Conservation (phyloP, 2,797 vertebrate species). For the Nannoperca obscura region DNA sequence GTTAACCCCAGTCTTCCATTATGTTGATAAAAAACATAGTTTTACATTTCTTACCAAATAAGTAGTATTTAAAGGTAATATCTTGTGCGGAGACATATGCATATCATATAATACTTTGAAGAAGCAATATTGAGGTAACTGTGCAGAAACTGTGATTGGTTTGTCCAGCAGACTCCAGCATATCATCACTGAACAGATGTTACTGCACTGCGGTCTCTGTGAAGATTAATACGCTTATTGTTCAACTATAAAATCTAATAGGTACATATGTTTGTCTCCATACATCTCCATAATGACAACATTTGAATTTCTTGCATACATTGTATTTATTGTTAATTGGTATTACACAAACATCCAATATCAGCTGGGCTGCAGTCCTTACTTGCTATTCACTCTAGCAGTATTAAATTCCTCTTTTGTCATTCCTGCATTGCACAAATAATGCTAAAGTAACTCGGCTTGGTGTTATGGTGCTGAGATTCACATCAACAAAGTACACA, state of each 20-base stretch:
- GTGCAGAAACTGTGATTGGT: constrained; percentile 1
- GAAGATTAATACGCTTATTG: constrained; percentile 11
- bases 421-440: constrained; percentile 23
- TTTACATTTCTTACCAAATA: not conserved
- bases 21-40: not conserved
- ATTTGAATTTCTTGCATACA: not conserved
- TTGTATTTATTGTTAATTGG: constrained; percentile 11
- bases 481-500: constrained; percentile 33
- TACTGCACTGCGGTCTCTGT: constrained; percentile 26
- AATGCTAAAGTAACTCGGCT: constrained; percentile 32
- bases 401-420: constrained; percentile 25
- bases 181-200: constrained; percentile 25
- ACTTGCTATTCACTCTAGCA: constrained; percentile 12
- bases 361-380: constrained; percentile 17
- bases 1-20: not conserved
- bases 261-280: constrained; percentile 8
- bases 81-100: not conserved
- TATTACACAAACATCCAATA: not conserved
- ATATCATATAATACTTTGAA: not conserved
- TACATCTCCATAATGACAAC: not conserved
- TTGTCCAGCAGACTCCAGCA: constrained; percentile 19
- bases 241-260: constrained; percentile 27
- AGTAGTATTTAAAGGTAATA: not conserved
- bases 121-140: not conserved
- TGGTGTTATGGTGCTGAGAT: constrained; percentile 29